These are phyloP conservation scores for Nibea albiflora DNA, from an alignment of 2,113 vertebrate species.

Conservation along the genomic window DNA sequence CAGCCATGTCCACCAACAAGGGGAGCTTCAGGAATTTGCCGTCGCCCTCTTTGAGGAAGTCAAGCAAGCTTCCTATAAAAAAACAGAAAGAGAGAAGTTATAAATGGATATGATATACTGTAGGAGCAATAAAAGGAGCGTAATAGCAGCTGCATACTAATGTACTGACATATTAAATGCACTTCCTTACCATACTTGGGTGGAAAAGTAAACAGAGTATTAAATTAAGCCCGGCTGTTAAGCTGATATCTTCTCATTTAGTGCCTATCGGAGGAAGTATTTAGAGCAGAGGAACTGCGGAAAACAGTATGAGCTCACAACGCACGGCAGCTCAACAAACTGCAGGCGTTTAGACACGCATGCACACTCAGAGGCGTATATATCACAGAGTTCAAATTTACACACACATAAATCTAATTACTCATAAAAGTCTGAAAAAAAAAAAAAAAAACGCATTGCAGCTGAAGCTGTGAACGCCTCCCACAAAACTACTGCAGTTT, in stretches of 20 bases:
- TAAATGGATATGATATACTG: conserved; percentile 20
- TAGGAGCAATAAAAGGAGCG: not conserved
- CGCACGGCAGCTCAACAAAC: conserved; percentile 24
- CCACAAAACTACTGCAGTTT: conserved; percentile 59
- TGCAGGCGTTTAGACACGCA: conserved; percentile 11
- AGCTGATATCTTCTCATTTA: conserved; percentile 7
- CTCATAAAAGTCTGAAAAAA: conserved; percentile 19
- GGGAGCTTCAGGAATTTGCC: conserved; percentile 96
- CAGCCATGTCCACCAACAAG: conserved; percentile 95
- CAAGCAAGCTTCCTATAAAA: conserved; percentile 91
- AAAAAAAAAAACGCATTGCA: conserved; percentile 5
- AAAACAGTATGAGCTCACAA: conserved; percentile 14
- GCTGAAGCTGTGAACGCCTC: conserved; percentile 49
- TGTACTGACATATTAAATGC: not conserved
- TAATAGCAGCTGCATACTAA: conserved; percentile 12
- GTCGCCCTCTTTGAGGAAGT: conserved; percentile 96
- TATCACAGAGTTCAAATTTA: conserved; percentile 38
- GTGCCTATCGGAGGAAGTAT: not conserved
- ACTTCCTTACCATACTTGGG: not conserved
- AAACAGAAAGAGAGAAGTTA: conserved; percentile 27
- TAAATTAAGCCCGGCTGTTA: conserved; percentile 10
- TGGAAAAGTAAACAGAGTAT: conserved; percentile 34
- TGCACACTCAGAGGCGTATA: conserved; percentile 17
- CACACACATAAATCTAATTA: conserved; percentile 49
- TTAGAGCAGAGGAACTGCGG: not conserved